phyloP scores from a whole-genome alignment of 1,140 invertebrate species.

The Melipona quadrifasciata region DNA sequence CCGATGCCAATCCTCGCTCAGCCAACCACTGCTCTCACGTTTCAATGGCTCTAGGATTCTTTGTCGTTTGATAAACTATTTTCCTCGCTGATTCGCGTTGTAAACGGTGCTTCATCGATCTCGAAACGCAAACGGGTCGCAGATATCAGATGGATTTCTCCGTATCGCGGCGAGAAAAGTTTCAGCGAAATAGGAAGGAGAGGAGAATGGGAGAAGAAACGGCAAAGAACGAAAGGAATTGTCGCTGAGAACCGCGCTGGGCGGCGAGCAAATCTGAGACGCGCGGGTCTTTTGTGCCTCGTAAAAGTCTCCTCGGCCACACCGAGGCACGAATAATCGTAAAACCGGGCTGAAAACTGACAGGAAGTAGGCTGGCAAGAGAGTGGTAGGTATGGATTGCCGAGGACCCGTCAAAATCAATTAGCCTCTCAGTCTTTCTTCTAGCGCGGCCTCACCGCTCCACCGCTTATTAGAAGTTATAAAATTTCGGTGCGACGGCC shows the following conservation, averaged over 20 bases:
- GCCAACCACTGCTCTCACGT: not conserved
- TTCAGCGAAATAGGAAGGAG: slow-evolving; percentile 30
- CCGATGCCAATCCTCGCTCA: not conserved
- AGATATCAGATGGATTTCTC: slow-evolving; percentile 12
- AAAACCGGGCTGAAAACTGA: slow-evolving; percentile 69
- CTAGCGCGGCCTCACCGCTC: slow-evolving; percentile 59
- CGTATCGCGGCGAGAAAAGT: slow-evolving; percentile 1
- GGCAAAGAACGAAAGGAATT: slow-evolving; percentile 68
- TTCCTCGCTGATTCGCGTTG: not conserved
- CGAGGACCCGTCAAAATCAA: slow-evolving; percentile 72
- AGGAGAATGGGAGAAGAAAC: slow-evolving; percentile 54
- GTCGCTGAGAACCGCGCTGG: slow-evolving; percentile 69
- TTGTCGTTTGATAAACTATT: too few relatives aligned
- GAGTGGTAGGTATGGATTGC: slow-evolving; percentile 57
- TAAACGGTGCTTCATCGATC: slow-evolving; percentile 14
- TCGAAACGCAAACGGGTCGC: not conserved
- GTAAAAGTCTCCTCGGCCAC: slow-evolving; percentile 71
- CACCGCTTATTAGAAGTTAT: slow-evolving; percentile 71
- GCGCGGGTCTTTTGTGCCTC: slow-evolving; percentile 71
- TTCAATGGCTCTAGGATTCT: not conserved
- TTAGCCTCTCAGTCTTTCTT: slow-evolving; percentile 67
- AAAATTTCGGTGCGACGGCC: slow-evolving; percentile 67
- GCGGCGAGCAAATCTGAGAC: slow-evolving; percentile 67
- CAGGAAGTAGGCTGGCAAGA: slow-evolving; percentile 67
- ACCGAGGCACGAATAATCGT: slow-evolving; percentile 69